Base-by-base conservation (phyloP, 2,888 invertebrate species). In the Torymus tubicola region DNA sequence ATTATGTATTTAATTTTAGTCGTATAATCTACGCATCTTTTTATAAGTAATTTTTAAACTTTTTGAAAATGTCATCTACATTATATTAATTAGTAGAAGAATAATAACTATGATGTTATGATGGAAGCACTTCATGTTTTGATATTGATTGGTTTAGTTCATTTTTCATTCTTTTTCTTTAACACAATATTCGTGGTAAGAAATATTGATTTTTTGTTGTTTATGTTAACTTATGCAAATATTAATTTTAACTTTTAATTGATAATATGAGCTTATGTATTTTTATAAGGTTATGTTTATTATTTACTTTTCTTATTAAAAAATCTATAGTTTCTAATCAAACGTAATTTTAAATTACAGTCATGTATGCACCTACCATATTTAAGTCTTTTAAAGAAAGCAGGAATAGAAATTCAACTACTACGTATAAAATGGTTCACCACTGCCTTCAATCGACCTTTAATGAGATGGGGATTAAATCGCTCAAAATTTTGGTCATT, bases 351-450 rank as follows among this genome's bases (percentile, higher is more conserved):
- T 61, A 42, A 13, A 75, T 86, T 85, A 80, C 92, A 96, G 96
- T 95, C 95, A 88, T 96, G 96, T 90, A 95, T 95, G 91, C 95
- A 95, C 89, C 95, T 95, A 88, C 96, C 96, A 0, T 97, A 97
- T 88, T 93, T 95, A 84, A 94, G 94, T 84, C 95, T 96, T 87
- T 89, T 96, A 81, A 94, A 95, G 88, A 95, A 94, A 77, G 95
- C 95, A 2, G 97, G 97, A 2, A 87, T 97, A 13, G 94, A 94
- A 87, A 92, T 97, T 53, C 93, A 94, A 82, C 92, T 95, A 78
- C 92, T 97, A 67, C 93, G 94, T 79, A 91, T 97, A 75, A 93
- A 94, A 84, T 96, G 96, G 96, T 94, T 94, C 82, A 96, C 96
- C 0, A 94, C 94, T 21, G 94, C 94, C 5, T 95, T 96, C 85